phyloP scores from a whole-genome alignment of 2,888 invertebrate species.

The Andrena chrysosceles region DNA sequence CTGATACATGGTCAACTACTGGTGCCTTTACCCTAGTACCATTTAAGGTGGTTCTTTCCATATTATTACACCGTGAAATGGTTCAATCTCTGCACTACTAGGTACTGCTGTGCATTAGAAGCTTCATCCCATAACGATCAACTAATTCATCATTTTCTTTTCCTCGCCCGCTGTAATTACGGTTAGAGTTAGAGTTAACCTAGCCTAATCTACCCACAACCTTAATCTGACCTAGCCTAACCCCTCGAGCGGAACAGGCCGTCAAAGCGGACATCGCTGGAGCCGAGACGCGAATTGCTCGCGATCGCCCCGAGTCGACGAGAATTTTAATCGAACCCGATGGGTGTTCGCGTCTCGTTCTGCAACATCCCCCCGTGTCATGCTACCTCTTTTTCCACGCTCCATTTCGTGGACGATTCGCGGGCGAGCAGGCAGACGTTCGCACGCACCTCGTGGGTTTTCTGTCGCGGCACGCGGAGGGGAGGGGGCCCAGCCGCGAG shows the following conservation, averaged over 20 bases:
- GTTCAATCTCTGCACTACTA: no score
- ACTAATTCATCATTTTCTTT: no score
- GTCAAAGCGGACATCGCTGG: not conserved
- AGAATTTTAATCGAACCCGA: not conserved
- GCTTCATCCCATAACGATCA: no score
- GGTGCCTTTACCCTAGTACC: no score
- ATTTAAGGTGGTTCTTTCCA: no score
- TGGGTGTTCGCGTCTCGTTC: not conserved
- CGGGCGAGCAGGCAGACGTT: constrained; percentile 9
- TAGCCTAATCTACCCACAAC: no score
- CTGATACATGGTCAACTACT: no score
- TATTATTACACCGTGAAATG: no score
- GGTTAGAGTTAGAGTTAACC: no score
- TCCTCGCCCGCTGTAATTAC: no score
- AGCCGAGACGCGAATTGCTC: constrained; percentile 7
- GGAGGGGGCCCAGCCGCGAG: constrained; percentile 28
- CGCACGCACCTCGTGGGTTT: constrained; percentile 16
- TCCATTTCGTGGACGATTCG: constrained; percentile 32
- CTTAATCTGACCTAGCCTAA: not conserved
- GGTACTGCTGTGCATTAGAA: no score
- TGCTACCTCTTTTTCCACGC: constrained; percentile 27
- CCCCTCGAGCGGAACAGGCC: not conserved
- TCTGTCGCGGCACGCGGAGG: constrained; percentile 22
- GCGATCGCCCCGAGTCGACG: not conserved
- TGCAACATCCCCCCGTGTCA: constrained; percentile 10